Evolutionary conservation across 2,888 invertebrate species (phyloP).

Genomic region (Pyrocoelia pectoralis): DNA sequence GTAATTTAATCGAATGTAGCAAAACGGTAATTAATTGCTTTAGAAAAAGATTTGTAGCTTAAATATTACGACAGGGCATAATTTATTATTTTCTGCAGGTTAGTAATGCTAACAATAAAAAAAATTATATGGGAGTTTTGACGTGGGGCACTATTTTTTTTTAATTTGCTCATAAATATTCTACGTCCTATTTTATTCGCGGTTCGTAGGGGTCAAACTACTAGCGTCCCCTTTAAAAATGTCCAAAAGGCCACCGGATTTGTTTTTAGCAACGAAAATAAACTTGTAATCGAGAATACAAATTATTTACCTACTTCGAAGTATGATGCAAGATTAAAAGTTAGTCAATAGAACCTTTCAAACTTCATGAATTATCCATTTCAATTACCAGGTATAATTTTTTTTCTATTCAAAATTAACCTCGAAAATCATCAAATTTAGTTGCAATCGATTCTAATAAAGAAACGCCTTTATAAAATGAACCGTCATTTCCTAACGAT

Average conservation of each 20-base stretch:
- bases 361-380: not conserved
- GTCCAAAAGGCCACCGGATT: no score
- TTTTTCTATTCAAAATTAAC: not conserved
- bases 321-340: not conserved
- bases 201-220: no score
- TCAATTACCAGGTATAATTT: slow-evolving; percentile 1
- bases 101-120: not conserved
- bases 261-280: no score
- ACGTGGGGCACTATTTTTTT: no score
- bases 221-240: no score
- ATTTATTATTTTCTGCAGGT: not conserved
- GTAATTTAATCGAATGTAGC: not conserved
- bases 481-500: no score
- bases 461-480: no score
- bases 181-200: no score
- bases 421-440: slow-evolving; percentile 4
- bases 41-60: not conserved
- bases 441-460: not conserved
- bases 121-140: no score
- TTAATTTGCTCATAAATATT: no score
- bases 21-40: not conserved
- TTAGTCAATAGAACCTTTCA: slow-evolving; percentile 6
- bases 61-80: not conserved
- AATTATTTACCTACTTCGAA: no score
- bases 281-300: no score